A percentile compares a stretch with the other conserved stretches of the same genome.
Conservation (phyloP, 23 tunicate species). For the Aplidium turbinatum region DNA sequence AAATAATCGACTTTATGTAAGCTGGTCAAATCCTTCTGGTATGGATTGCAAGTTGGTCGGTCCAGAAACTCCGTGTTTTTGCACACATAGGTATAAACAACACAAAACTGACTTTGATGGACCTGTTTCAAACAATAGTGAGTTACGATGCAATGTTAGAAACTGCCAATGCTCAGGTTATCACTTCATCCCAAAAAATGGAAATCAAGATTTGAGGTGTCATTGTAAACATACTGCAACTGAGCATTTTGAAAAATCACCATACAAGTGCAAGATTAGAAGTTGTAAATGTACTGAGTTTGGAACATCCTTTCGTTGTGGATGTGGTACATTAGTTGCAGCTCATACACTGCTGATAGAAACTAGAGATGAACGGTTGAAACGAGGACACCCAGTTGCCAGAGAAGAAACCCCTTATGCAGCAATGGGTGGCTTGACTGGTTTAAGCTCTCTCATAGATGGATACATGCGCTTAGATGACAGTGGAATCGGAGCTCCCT, state of each 20-base stretch:
- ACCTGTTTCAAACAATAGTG: slow-evolving; percentile 1
- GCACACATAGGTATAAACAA: slow-evolving; percentile 83
- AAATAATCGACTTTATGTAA: slow-evolving; percentile 80
- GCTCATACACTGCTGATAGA: slow-evolving; percentile 59
- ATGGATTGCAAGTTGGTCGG: slow-evolving; percentile 97
- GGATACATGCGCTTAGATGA: slow-evolving; percentile 93
- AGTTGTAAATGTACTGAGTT: slow-evolving; percentile 53
- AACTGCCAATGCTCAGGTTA: slow-evolving; percentile 66
- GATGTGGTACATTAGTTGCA: slow-evolving; percentile 61
- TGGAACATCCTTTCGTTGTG: slow-evolving; percentile 79
- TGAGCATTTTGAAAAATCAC: slow-evolving; percentile 38
- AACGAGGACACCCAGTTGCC: slow-evolving; percentile 94
- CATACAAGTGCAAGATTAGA: slow-evolving; percentile 41
- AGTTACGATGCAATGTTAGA: slow-evolving; percentile 46
- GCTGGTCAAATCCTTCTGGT: slow-evolving; percentile 79
- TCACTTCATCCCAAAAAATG: slow-evolving; percentile 73
- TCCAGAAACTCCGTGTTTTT: slow-evolving; percentile 94
- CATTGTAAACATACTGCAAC: slow-evolving; percentile 82
- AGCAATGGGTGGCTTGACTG: slow-evolving; percentile 97
- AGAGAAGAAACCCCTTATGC: slow-evolving; percentile 73
- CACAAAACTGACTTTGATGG: slow-evolving; percentile 77
- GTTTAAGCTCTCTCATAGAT: slow-evolving; percentile 84
- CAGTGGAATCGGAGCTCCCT: slow-evolving; percentile 87
- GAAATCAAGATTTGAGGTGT: slow-evolving; percentile 68
- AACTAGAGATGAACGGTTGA: slow-evolving; percentile 70